Conservation (phyloP, 2,113 vertebrate genomes). For the Bothrops jararaca region DNA sequence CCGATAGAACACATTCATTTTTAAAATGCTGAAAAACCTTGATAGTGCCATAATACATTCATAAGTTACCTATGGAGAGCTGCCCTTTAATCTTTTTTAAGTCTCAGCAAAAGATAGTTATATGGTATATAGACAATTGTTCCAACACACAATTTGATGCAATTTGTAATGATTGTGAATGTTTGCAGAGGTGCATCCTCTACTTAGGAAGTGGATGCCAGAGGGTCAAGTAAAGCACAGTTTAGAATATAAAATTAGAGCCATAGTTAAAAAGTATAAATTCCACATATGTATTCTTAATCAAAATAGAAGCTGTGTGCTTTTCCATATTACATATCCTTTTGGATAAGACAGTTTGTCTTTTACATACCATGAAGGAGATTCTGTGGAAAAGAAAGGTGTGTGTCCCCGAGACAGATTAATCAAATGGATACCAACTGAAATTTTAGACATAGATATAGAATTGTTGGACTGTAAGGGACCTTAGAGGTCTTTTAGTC, state of each 20-base stretch:
- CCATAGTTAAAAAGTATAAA: not conserved
- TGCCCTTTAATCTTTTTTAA: not conserved
- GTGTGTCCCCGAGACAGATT: not conserved
- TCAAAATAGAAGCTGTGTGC: not conserved
- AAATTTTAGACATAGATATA: not conserved
- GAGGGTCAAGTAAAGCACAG: not conserved
- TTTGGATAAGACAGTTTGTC: not conserved
- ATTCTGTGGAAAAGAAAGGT: not conserved
- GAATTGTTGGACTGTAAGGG: not conserved
- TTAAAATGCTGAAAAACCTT: conserved; percentile 39
- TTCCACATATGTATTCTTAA: not conserved
- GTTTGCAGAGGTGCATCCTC: not conserved
- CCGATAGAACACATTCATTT: conserved; percentile 30
- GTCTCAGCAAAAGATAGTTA: not conserved
- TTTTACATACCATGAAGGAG: not conserved
- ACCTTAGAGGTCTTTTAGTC: not conserved
- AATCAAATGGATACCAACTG: not conserved
- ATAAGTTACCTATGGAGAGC: not conserved
- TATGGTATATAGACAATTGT: not conserved
- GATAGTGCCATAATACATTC: not conserved
- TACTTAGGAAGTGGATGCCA: not conserved
- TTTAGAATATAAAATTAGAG: not conserved
- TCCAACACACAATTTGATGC: not conserved
- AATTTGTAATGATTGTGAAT: not conserved
- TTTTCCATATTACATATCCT: not conserved